These are phyloP conservation scores for Tetraodon nigroviridis DNA, from an alignment of 2,113 vertebrate species.

Conservation along the genomic window DNA sequence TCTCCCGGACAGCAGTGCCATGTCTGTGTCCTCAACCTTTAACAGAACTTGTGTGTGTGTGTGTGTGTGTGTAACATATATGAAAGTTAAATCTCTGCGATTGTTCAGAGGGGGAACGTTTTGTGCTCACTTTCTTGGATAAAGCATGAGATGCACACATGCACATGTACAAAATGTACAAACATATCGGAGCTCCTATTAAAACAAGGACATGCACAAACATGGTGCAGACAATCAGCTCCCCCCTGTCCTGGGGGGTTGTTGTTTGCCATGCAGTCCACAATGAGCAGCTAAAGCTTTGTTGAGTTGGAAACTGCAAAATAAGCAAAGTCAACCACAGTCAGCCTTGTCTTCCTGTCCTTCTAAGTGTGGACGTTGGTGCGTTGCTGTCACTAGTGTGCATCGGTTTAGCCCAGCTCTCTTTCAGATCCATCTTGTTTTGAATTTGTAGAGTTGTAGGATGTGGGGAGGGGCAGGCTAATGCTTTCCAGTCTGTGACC, in stretches of 20 bases:
- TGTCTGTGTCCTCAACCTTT: no score
- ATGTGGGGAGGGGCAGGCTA: slow-evolving; percentile 28
- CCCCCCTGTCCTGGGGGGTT: slow-evolving; percentile 7
- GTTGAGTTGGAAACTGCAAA: slow-evolving; percentile 51
- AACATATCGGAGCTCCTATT: slow-evolving; percentile 5
- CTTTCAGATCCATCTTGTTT: slow-evolving; percentile 29
- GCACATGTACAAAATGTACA: slow-evolving; percentile 4
- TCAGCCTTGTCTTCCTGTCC: slow-evolving; percentile 31
- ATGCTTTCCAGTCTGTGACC: slow-evolving; percentile 69
- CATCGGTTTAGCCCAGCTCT: background rate
- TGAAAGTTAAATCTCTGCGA: no score
- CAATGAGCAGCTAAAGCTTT: slow-evolving; percentile 15
- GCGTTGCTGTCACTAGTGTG: slow-evolving; percentile 15
- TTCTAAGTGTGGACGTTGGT: slow-evolving; percentile 1
- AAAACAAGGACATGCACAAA: background rate
- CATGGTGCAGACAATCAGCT: slow-evolving; percentile 15
- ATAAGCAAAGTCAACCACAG: slow-evolving; percentile 39
- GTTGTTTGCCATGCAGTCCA: slow-evolving; percentile 9
- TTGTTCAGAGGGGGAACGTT: slow-evolving; percentile 44
- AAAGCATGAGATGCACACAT: slow-evolving; percentile 15
- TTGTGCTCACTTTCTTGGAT: slow-evolving; percentile 20
- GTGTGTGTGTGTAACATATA: slow-evolving; percentile 4
- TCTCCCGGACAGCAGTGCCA: no score
- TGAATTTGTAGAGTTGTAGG: slow-evolving; percentile 36
- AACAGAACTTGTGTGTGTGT: no score